These are phyloP conservation scores for Gryon sp. DNA, from an alignment of 1,140 invertebrate species.

Conservation along the genomic window DNA sequence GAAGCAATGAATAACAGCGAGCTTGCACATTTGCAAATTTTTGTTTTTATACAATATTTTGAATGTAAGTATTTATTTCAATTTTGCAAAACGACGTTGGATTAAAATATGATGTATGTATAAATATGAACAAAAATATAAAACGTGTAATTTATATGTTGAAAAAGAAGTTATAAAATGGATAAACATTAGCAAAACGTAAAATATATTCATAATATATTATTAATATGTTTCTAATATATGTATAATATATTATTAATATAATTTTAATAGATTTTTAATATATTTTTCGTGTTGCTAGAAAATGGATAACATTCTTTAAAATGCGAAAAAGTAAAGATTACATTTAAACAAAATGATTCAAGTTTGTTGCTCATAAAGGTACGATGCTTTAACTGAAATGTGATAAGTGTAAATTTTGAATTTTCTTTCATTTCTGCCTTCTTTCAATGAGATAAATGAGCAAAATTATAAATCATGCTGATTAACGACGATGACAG, in stretches of 20 bases:
- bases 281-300: no score
- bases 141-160: no score
- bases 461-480: background rate
- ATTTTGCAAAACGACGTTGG: background rate
- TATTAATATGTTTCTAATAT: no score
- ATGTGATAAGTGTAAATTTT: conserved; percentile 10
- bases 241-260: no score
- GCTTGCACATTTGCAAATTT: conserved; percentile 24
- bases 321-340: no score
- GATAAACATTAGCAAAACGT: no score
- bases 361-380: background rate
- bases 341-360: background rate
- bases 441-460: background rate
- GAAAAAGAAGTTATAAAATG: no score
- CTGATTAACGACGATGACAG: background rate
- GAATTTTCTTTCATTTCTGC: background rate
- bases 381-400: conserved; percentile 14
- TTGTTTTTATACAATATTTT: background rate
- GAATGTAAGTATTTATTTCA: background rate
- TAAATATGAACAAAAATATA: background rate
- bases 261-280: no score
- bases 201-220: no score
- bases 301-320: background rate
- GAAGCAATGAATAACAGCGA: conserved; percentile 19
- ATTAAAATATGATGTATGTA: background rate